Conservation (phyloP, 1,140 invertebrate species). For the Spodoptera litura region DNA sequence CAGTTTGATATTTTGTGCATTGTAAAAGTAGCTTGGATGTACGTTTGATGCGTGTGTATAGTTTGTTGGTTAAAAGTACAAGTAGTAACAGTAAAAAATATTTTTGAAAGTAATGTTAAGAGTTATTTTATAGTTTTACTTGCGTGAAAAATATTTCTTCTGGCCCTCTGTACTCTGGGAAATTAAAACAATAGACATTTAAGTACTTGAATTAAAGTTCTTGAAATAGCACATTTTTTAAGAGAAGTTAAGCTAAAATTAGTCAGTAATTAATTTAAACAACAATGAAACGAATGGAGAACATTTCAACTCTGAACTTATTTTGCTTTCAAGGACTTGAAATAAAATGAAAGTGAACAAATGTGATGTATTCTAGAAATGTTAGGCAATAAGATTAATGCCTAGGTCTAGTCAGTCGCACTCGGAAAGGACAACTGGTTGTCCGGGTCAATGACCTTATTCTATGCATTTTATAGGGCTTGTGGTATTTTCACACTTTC, state of each 20-base stretch:
- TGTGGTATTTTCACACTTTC: conserved; percentile 17
- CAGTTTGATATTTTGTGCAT: conserved; percentile 47
- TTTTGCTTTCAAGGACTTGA: conserved; percentile 42
- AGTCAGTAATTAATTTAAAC: neutral
- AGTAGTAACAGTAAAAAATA: no score
- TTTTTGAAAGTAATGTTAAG: no score
- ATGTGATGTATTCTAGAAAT: conserved; percentile 47
- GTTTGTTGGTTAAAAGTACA: neutral
- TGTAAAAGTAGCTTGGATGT: conserved; percentile 11
- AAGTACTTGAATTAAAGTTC: neutral
- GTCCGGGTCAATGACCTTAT: conserved; percentile 60
- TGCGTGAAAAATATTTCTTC: no score
- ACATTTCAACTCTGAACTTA: conserved; percentile 41
- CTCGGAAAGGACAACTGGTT: conserved; percentile 66
- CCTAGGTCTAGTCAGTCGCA: conserved; percentile 56
- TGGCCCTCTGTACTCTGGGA: neutral
- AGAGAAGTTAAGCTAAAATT: neutral
- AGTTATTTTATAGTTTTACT: no score
- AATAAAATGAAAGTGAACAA: conserved; percentile 47
- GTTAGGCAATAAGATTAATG: conserved; percentile 60
- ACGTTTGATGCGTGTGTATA: neutral
- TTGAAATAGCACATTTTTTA: neutral
- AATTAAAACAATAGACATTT: neutral
- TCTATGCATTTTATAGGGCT: conserved; percentile 20
- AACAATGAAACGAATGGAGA: neutral